Conservation (phyloP, 35 echinoderm and acorn worm species). For the Lytechinus variegatus region DNA sequence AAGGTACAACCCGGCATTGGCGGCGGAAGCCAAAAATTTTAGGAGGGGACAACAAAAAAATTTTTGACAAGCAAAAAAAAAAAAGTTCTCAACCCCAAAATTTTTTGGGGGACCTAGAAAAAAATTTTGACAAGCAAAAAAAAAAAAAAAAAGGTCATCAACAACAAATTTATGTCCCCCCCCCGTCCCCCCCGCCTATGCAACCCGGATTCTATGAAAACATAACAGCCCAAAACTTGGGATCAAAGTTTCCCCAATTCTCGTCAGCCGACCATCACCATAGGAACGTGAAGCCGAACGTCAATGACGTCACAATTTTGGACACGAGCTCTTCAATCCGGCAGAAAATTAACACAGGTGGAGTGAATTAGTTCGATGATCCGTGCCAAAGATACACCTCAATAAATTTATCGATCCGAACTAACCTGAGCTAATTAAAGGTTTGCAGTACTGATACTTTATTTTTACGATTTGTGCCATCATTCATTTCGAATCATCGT, state of each 20-base stretch:
- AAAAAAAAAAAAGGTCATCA: too few species aligned
- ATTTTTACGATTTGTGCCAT: not conserved
- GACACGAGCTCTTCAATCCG: not conserved
- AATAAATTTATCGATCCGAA: not conserved
- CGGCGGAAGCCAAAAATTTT: too few species aligned
- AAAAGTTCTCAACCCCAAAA: too few species aligned
- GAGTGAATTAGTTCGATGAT: not conserved
- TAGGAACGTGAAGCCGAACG: constrained; percentile 8
- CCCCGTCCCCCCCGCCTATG: too few species aligned
- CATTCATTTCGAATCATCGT: not conserved
- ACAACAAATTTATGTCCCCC: too few species aligned
- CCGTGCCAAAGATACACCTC: not conserved
- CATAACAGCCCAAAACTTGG: not conserved
- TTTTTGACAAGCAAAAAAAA: too few species aligned
- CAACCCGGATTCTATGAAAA: not conserved
- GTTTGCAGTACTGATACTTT: not conserved
- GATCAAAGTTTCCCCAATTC: not conserved
- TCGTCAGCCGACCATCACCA: not conserved
- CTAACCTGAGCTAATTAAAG: not conserved
- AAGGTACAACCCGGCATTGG: too few species aligned
- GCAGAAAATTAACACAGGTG: not conserved
- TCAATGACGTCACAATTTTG: not conserved
- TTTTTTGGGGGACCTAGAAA: too few species aligned
- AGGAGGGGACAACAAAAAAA: too few species aligned
- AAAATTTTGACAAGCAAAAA: too few species aligned